These are phyloP conservation scores for Dreissena rostriformis DNA, from an alignment of 1,140 invertebrate genomes.

Conservation along the genomic window DNA sequence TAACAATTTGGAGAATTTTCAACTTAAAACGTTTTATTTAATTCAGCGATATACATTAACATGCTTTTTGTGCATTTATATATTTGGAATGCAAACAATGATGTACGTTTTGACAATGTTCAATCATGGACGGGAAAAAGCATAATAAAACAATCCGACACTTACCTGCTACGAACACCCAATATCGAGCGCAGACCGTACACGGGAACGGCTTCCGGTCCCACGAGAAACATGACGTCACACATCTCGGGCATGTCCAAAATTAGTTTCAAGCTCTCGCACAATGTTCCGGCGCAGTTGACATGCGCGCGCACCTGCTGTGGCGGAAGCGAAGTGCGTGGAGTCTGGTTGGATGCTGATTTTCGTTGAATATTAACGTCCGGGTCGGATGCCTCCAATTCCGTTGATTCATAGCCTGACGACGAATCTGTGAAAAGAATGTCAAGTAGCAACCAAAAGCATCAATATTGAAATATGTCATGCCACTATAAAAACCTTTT, in stretches of 20 bases:
- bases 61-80: background rate
- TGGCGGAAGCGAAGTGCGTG: background rate
- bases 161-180: slow-evolving; percentile 52
- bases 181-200: slow-evolving; percentile 57
- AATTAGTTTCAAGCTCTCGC: slow-evolving; percentile 54
- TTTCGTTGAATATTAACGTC: background rate
- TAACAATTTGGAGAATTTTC: background rate
- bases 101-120: background rate
- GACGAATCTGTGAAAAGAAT: slow-evolving; percentile 21
- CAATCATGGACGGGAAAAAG: too few relatives aligned
- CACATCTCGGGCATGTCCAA: slow-evolving; percentile 59
- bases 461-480: too few relatives aligned
- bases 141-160: slow-evolving; percentile 1
- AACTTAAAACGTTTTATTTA: too few relatives aligned
- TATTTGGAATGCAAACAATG: background rate
- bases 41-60: too few relatives aligned
- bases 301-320: slow-evolving; percentile 17
- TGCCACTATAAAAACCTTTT: too few relatives aligned
- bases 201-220: slow-evolving; percentile 42
- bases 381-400: slow-evolving; percentile 11
- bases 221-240: slow-evolving; percentile 62
- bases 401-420: slow-evolving; percentile 39
- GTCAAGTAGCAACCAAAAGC: background rate
- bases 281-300: slow-evolving; percentile 47
- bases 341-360: background rate